Base-by-base conservation (phyloP, 2,113 vertebrate species). In the Dryoscopus gambensis region DNA sequence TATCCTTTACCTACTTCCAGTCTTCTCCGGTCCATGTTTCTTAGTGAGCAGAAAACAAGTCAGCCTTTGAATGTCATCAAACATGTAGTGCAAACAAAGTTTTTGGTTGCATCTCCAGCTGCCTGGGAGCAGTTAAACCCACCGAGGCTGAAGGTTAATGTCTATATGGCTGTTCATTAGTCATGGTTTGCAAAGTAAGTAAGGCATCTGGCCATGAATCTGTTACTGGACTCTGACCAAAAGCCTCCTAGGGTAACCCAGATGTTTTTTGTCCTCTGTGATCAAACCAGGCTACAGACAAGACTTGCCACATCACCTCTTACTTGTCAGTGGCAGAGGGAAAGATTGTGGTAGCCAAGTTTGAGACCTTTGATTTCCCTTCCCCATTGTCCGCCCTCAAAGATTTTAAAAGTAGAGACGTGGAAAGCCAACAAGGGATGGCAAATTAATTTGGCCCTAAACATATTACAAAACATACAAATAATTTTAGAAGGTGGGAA, bases 1-100 rank as follows among this genome's bases (percentile, higher is more conserved):
- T 60, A 59, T 52, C 7, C 27, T 23, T 73, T 57, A 15, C 3
- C 2, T 33, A 15, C 0, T 0, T 40, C n/a, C 23, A 22, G 33
- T 77, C 57, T 65, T 69, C 35, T 82, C 46, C 68, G n/a, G 16
- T 28, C 17, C 9, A 1, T 12, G 8, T 55, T 59, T 78, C 40
- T 60, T 15, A 35, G 9, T 11, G 13, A 76, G 13, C 9, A 63
- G n/a, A 67, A 68, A 85, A 50, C 40, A 55, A 59, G 13, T 65
- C 57, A 83, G 20, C 40, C 15, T 94, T 85, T 65, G 7, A 56
- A 28, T 31, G 6, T 31, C 62, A 44, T 79, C 25, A 81, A 68
- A 71, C 60, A 55, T 15, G 44, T 60, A 33, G 19, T 9, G 10
- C 3, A 8, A 77, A 49, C 14, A 81, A 84, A 65, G 18, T 33